Evolutionary conservation across 2,113 vertebrate species (phyloP).

Genomic region (Heteronetta atricapilla): DNA sequence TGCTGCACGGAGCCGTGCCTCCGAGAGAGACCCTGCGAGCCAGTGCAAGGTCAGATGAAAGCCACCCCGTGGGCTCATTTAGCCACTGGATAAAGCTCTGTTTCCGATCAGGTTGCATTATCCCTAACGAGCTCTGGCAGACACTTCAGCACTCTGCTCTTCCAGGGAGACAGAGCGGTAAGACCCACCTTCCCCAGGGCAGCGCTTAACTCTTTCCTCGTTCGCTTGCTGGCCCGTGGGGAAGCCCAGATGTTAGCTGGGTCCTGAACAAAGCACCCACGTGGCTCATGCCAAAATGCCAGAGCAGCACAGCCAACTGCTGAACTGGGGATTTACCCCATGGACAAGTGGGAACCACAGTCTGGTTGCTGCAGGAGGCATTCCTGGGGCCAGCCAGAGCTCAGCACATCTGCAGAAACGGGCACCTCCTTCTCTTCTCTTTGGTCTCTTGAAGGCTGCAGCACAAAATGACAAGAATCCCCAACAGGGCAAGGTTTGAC

Average conservation of each 20-base stretch:
- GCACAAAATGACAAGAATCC: neutral
- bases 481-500: neutral
- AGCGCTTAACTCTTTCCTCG: neutral
- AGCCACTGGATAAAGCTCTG: constrained; percentile 30
- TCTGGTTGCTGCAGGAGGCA: fast-evolving
- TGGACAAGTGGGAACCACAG: neutral
- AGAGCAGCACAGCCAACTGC: neutral
- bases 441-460: neutral
- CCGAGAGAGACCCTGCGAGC: neutral
- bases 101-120: constrained; percentile 34
- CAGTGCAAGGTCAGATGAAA: constrained; percentile 22
- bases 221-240: neutral
- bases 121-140: constrained; percentile 58
- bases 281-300: fast-evolving
- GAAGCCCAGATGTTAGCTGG: neutral
- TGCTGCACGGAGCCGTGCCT: neutral
- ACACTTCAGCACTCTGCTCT: constrained; percentile 8
- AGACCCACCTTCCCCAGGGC: neutral
- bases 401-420: fast-evolving
- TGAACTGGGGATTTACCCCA: neutral
- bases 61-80: neutral
- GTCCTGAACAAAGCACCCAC: fast-evolving
- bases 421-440: neutral
- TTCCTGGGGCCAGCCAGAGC: neutral
- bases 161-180: neutral